phyloP scores from a whole-genome alignment of 2,113 vertebrate species.

The Nicator chloris region DNA sequence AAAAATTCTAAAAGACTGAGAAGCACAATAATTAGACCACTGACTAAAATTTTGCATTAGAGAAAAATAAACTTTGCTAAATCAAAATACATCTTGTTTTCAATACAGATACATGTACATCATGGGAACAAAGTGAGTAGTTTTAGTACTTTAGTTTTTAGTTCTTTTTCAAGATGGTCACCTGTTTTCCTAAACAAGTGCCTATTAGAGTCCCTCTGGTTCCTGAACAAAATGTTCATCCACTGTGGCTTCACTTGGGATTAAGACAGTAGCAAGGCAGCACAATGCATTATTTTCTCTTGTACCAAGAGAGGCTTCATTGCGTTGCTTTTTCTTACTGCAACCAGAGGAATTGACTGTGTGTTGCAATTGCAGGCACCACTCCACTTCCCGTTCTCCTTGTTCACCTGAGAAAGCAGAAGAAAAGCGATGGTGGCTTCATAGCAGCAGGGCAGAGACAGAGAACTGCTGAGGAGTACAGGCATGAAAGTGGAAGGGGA shows the following conservation, averaged over 20 bases:
- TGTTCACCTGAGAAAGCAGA: neutral
- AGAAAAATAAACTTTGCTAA: neutral
- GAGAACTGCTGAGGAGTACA: neutral
- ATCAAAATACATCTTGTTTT: neutral
- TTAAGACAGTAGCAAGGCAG: neutral
- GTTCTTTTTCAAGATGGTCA: neutral
- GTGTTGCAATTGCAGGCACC: neutral
- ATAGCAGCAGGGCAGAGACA: neutral
- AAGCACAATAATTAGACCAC: neutral
- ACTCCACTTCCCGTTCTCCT: neutral
- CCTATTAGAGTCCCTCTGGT: neutral
- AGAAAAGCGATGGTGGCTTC: neutral
- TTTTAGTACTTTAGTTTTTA: neutral
- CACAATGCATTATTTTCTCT: neutral
- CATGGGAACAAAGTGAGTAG: neutral
- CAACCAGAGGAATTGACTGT: neutral
- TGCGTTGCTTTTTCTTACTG: neutral
- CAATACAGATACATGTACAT: rapidly evolving
- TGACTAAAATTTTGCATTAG: neutral
- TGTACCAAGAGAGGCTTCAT: neutral
- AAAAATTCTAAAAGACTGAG: neutral
- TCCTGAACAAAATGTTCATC: neutral
- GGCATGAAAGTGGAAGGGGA: neutral
- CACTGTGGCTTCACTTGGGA: neutral
- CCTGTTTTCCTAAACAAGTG: neutral